phyloP scores from a whole-genome alignment of 1,140 invertebrate genomes.

The Heliothis virescens region DNA sequence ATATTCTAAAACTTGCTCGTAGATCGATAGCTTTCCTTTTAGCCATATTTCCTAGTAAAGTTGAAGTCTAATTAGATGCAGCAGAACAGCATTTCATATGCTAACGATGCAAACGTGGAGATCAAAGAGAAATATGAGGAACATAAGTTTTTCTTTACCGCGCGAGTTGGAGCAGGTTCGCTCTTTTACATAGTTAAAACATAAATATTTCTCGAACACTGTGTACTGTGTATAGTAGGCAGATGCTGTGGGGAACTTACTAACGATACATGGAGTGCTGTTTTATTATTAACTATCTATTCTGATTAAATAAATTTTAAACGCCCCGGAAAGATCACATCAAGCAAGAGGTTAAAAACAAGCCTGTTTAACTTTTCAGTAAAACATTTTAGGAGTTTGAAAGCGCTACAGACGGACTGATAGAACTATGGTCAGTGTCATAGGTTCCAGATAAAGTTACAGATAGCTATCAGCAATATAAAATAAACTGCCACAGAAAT shows the following conservation, averaged over 20 bases:
- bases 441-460: too few species aligned
- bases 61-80: slow-evolving; percentile 27
- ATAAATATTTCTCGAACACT: slow-evolving; percentile 30
- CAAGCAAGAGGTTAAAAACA: too few species aligned
- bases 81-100: slow-evolving; percentile 31
- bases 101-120: slow-evolving; percentile 30
- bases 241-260: background rate
- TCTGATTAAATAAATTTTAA: too few species aligned
- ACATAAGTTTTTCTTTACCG: slow-evolving; percentile 31
- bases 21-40: slow-evolving; percentile 2
- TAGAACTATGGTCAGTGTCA: too few species aligned
- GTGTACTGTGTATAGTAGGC: background rate
- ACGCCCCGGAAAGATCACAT: too few species aligned
- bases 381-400: too few species aligned
- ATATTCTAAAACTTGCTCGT: background rate
- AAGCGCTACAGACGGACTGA: too few species aligned
- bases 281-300: too few species aligned
- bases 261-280: background rate
- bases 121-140: slow-evolving; percentile 26
- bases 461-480: too few species aligned
- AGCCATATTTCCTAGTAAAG: slow-evolving; percentile 6
- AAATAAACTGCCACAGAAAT: too few species aligned
- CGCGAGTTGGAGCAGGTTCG: slow-evolving; percentile 6
- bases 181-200: slow-evolving; percentile 38
- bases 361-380: too few species aligned